Evolutionary conservation across 2,888 invertebrate species (phyloP).

Genomic region (Iselma pallidipennis): DNA sequence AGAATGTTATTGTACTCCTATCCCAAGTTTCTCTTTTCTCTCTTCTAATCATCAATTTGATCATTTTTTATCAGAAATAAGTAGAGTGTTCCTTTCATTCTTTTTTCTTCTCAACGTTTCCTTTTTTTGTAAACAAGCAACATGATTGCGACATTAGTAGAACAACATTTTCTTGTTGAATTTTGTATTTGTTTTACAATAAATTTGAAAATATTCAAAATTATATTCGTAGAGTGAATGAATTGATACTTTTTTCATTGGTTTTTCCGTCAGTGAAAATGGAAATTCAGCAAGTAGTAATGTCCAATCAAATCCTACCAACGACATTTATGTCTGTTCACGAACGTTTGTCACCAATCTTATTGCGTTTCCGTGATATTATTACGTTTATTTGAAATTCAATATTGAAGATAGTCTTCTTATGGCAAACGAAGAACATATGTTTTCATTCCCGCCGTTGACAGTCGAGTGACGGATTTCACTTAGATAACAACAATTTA

Average conservation of each 20-base stretch:
- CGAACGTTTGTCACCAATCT: not conserved
- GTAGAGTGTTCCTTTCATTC: slow-evolving; percentile 11
- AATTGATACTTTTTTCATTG: too few relatives aligned
- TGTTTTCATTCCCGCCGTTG: not conserved
- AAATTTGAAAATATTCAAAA: too few relatives aligned
- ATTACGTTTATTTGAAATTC: slow-evolving; percentile 1
- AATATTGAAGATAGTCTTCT: not conserved
- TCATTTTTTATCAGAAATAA: slow-evolving; percentile 15
- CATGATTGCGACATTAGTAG: too few relatives aligned
- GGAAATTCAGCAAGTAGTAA: not conserved
- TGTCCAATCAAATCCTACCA: not conserved
- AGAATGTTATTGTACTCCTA: too few relatives aligned
- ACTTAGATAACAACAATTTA: too few relatives aligned
- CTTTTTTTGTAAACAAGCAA: too few relatives aligned
- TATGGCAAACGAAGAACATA: not conserved
- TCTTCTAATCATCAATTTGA: slow-evolving; percentile 8
- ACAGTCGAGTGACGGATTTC: not conserved
- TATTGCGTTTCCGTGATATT: not conserved
- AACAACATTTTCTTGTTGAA: too few relatives aligned
- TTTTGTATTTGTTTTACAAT: too few relatives aligned
- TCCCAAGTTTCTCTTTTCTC: too few relatives aligned
- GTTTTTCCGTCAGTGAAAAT: not conserved
- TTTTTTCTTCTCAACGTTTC: too few relatives aligned
- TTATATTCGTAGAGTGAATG: too few relatives aligned
- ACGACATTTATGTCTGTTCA: not conserved